A percentile compares a stretch with the other conserved stretches of the same genome.
Evolutionary conservation across 2,797 vertebrate species (phyloP).

Genomic region (Pseudochromis fuscus): DNA sequence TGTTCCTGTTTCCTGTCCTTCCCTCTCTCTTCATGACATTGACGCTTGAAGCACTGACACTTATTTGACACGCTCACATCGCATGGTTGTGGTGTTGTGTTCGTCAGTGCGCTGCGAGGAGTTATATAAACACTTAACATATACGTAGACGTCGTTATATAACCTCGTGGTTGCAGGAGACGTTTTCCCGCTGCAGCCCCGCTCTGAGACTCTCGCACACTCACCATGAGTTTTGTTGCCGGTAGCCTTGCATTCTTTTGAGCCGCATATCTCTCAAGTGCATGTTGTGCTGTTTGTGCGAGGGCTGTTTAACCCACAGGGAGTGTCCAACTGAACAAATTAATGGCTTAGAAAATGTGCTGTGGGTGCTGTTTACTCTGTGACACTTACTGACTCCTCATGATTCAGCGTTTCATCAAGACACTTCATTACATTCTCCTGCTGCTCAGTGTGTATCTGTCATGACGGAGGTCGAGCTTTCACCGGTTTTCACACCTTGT

Average conservation of each 20-base stretch:
- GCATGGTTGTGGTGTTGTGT: slow-evolving; percentile 14
- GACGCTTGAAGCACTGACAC: slow-evolving; percentile 1
- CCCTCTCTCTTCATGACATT: background rate
- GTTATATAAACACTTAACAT: slow-evolving; percentile 59
- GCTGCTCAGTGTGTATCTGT: background rate
- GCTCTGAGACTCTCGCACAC: slow-evolving; percentile 3
- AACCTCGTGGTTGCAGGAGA: slow-evolving; percentile 48
- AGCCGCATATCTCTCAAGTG: slow-evolving; percentile 7
- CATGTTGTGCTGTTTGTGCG: slow-evolving; percentile 32
- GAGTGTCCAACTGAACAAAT: slow-evolving; percentile 32
- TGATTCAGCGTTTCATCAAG: slow-evolving; percentile 32
- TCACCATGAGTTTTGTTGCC: slow-evolving; percentile 13
- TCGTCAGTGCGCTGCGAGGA: background rate
- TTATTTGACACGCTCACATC: background rate
- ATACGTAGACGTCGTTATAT: slow-evolving; percentile 45
- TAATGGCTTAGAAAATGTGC: slow-evolving; percentile 41
- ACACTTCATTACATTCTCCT: slow-evolving; percentile 7
- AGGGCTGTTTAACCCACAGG: slow-evolving; percentile 16
- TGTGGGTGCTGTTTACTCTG: slow-evolving; percentile 13
- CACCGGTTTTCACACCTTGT: background rate
- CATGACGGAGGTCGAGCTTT: background rate
- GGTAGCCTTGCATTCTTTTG: slow-evolving; percentile 27
- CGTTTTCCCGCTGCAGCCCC: slow-evolving; percentile 20
- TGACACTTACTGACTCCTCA: slow-evolving; percentile 27
- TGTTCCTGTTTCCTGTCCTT: background rate